Conservation (phyloP, 2,113 vertebrate species). For the Brachirus orientalis region DNA sequence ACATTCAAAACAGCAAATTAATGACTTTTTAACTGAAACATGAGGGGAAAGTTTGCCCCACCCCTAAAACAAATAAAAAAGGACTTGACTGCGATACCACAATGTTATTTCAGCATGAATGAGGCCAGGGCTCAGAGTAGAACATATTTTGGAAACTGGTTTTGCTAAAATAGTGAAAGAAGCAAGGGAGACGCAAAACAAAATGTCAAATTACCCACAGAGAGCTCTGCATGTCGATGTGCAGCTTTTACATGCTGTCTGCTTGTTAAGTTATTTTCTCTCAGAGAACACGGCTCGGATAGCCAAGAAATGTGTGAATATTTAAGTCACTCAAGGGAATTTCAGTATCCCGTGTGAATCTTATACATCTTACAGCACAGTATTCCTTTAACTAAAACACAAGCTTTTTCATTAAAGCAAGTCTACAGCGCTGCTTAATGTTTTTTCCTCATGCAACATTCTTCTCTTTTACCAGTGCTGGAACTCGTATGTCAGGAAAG, state of each 20-base stretch:
- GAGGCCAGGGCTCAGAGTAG: conserved; percentile 6
- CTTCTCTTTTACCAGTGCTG: conserved; percentile 57
- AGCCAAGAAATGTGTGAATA: conserved; percentile 21
- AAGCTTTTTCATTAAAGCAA: conserved; percentile 4
- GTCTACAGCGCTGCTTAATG: conserved; percentile 46
- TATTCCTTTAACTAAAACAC: conserved; percentile 26
- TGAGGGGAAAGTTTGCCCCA: conserved; percentile 23
- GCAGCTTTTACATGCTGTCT: conserved; percentile 9
- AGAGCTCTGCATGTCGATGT: conserved; percentile 1
- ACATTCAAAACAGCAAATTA: conserved; percentile 44
- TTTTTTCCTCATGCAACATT: conserved; percentile 54
- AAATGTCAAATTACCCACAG: conserved; percentile 21
- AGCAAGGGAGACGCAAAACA: conserved; percentile 22
- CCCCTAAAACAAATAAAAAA: conserved; percentile 36
- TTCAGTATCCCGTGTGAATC: conserved; percentile 17
- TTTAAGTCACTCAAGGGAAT: conserved; percentile 6
- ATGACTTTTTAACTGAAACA: conserved; percentile 28
- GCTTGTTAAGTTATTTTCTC: conserved; percentile 7
- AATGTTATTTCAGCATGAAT: conserved; percentile 38
- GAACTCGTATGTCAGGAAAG: conserved; percentile 69
- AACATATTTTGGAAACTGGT: conserved; percentile 49
- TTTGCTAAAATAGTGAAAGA: conserved; percentile 11
- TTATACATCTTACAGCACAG: conserved; percentile 5
- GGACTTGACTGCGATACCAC: conserved; percentile 11
- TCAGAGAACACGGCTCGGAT: conserved; percentile 18